phyloP scores from a whole-genome alignment of 30 jellyfish, hydroid and myxozoan genomes.

The Turritopsis rubra region DNA sequence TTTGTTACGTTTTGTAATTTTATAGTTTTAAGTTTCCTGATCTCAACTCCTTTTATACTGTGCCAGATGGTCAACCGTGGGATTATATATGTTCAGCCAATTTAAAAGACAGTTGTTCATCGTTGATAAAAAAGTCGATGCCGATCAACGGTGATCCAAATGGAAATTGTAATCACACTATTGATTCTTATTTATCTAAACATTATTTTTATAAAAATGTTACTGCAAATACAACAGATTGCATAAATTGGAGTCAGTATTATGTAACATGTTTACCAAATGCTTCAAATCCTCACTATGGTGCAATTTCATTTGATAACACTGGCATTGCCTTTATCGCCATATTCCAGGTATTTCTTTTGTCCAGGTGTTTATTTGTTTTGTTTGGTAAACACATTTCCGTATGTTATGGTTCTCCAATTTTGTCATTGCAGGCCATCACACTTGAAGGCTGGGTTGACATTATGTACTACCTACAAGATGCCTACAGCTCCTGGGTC shows the following conservation, averaged over 20 bases:
- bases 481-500: slow-evolving; percentile 92
- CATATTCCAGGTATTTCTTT: slow-evolving; percentile 67
- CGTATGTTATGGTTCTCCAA: not conserved
- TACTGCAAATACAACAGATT: slow-evolving; percentile 34
- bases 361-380: not conserved
- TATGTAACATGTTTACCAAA: slow-evolving; percentile 56
- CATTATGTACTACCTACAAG: slow-evolving; percentile 89
- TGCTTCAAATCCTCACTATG: slow-evolving; percentile 75
- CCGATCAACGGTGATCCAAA: not conserved
- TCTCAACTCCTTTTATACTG: not conserved
- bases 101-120: not conserved
- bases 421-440: slow-evolving; percentile 50
- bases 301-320: slow-evolving; percentile 84
- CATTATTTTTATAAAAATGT: not conserved
- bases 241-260: slow-evolving; percentile 81
- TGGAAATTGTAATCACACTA: not conserved
- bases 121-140: not conserved
- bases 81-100: not conserved
- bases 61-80: not conserved
- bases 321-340: slow-evolving; percentile 88
- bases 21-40: not conserved
- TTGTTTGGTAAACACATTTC: not conserved
- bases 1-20: not conserved
- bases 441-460: slow-evolving; percentile 98
- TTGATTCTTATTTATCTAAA: not conserved